Conservation (phyloP, 1,140 invertebrate genomes). For the Delia radicum region DNA sequence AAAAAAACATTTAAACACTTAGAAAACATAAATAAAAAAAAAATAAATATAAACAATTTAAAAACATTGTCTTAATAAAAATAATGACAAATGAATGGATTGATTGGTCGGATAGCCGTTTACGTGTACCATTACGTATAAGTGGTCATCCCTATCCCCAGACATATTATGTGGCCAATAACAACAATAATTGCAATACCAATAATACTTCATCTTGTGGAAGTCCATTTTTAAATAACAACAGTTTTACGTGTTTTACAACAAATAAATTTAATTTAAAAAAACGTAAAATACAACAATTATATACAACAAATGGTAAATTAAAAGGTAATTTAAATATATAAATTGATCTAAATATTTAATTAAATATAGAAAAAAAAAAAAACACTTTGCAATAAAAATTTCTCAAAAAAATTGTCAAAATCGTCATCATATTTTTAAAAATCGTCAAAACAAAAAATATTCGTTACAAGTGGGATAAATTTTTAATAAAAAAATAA, state of each 20-base stretch:
- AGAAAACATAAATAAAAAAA: neutral
- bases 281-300: slow-evolving; percentile 46
- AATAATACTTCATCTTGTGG: neutral
- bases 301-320: slow-evolving; percentile 41
- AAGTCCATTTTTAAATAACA: neutral
- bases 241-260: slow-evolving; percentile 34
- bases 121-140: slow-evolving; percentile 47
- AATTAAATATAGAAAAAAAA: too few species aligned
- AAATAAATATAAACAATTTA: neutral
- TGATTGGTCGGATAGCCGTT: slow-evolving; percentile 53
- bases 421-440: too few species aligned
- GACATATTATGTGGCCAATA: slow-evolving; percentile 1
- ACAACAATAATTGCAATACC: neutral
- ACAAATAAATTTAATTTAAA: slow-evolving; percentile 46
- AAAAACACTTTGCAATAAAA: too few species aligned
- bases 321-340: slow-evolving; percentile 49
- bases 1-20: neutral
- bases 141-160: slow-evolving; percentile 36
- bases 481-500: too few species aligned
- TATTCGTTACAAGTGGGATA: too few species aligned
- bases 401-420: too few species aligned
- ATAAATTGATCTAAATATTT: too few species aligned
- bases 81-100: slow-evolving; percentile 56
- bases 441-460: too few species aligned
- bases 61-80: neutral